Base-by-base conservation (phyloP, 1,140 invertebrate species). In the Aphis gossypii region DNA sequence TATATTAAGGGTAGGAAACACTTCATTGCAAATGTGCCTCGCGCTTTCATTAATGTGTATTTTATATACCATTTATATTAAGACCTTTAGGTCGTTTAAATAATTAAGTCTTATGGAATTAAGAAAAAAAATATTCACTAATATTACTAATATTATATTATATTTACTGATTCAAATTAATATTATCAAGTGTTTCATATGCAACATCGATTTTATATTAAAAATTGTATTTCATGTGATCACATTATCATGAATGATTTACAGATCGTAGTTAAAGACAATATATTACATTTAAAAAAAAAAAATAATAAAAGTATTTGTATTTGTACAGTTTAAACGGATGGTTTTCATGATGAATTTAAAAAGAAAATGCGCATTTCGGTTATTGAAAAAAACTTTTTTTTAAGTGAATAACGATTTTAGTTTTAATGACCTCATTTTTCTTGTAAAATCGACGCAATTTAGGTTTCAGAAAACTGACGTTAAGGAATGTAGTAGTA, bases 341-440 rank as follows among this genome's bases (percentile, higher is more conserved):
- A n/a, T 35, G n/a, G n/a, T 88, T 88, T 51, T 18, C 23, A 30
- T 88, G 46, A 88, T 51, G n/a, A 51, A 51, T 88, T 88, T 88
- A 6, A 88, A 88, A 88, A 21, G 20, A 21, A 88, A 88, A 88
- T 6, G 30, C 2, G n/a, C n/a, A 76, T 84, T 84, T 38, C 8
- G 46, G 46, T 2, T n/a, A 20, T 48, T n/a, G 14, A n/a, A 46
- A 48, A n/a, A 51, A 88, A 48, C 18, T 51, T 18, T 87, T 87
- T 88, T 88, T 88, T 48, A 35, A 21, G 20, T 48, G 30, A 48
- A 88, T 48, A 51, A 88, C 46, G 46, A 51, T 88, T 88, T 88
- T 51, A 88, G 44, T 88, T 88, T 48, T 88, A 87, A 88, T 18
- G 46, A 88, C 14, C 25, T 88, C 30, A 23, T 88, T 88, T 88